Base-by-base conservation (phyloP, 2,888 invertebrate genomes). In the Eupeodes luniger region DNA sequence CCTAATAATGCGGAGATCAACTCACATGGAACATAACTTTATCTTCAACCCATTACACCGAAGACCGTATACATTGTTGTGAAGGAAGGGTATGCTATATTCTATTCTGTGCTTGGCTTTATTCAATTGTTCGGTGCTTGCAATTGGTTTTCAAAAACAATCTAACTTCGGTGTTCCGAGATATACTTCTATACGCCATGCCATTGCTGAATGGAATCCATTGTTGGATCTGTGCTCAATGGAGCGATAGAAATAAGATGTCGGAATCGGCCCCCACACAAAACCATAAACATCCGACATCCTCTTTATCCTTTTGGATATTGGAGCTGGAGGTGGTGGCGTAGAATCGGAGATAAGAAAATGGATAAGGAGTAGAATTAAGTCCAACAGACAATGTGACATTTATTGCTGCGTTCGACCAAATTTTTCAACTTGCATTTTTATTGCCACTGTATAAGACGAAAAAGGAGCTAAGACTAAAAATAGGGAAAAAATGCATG, bases 161-260 rank as follows among this genome's bases (percentile, higher is more conserved):
- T 87, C 80, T 49, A 80, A 83, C 57, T 64, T 51, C 64, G 70
- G n/a, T 57, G 67, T 74, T 82, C 57, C 14, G 10, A 55, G 57
- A 70, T n/a, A 66, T 70, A 40, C 40, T 5, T 0, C 4, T 7
- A 81, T 78, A 44, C 14, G 67, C 67, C 67, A 67, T 67, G 36
- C 16, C 40, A 40, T 27, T 27, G 27, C 27, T n/a, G 62, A 78
- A 55, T 77, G 67, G 55, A 77, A 75, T 79, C 75, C 34, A 67
- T 84, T 84, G 81, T 87, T 84, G 80, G 80, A 81, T 87, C 74
- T 77, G 87, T 87, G 84, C 51, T 87, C 83, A 84, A 81, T 87
- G 87, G 80, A 61, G 80, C 84, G 76, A 62, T 72, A 72, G 64
- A 77, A 84, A 81, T 87, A 64, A 81, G 87, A 87, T 84, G 77